Evolutionary conservation across 1,140 invertebrate genomes (phyloP), one percentile per base, ranked within the genome.

Genomic region (Drosophila ficusphila): DNA sequence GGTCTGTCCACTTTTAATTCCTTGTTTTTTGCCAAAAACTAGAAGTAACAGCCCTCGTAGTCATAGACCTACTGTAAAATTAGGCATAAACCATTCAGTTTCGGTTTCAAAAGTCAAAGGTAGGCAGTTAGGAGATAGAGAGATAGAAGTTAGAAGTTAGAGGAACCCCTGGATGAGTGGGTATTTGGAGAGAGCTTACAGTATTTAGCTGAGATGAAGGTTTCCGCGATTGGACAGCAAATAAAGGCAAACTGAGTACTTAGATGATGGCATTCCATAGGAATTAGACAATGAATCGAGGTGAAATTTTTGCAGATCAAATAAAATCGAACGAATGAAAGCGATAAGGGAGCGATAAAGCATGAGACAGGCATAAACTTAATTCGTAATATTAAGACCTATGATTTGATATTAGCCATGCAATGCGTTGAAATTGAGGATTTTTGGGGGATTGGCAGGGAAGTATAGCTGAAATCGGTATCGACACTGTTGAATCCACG

Each of bases 41-140:
- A 38, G n/a, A 11, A 34, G 9, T 31, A 21, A 3, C 8, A 9
- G 7, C 8, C n/a, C 41, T 14, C 2, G 39, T 1, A 21, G 19
- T 7, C 23, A 14, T 8, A 19, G 9, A 1, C 8, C 36, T 9
- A 21, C 4, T 67, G 21, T 67, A 67, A 8, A 67, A 41, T 19
- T 23, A 27, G 25, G 19, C 16, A 9, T 58, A 44, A 19, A 78
- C n/a, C 29, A 57, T 86, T 83, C 81, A 79, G 81, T 86, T 85
- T 57, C 65, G 79, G 79, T 83, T 83, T 83, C 79, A 86, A 9
- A 6, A 58, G 61, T 27, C 49, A 31, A 25, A 25, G 2, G 44
- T 14, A 6, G 14, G 41, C 2, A 31, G 53, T 41, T 61, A 27
- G 52, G 8, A n/a, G 48, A 3, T 18, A 38, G 53, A 9, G 23